A percentile compares a stretch with the other conserved stretches of the same genome.
These are phyloP conservation scores for Apostichopus japonicus DNA, from an alignment of 35 echinoderm and acorn worm species.

Conservation along the genomic window DNA sequence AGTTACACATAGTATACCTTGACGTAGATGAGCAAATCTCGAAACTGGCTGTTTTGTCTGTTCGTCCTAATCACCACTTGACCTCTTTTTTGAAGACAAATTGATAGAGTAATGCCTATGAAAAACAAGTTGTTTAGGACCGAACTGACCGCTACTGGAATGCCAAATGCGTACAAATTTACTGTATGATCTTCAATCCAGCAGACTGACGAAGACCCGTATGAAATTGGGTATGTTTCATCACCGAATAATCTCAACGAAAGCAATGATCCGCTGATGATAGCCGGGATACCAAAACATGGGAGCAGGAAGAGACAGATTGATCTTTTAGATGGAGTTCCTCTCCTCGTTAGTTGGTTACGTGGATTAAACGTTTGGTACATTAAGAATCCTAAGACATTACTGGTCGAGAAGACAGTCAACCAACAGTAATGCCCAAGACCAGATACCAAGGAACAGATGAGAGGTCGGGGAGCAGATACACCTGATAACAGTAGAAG, in stretches of 20 bases:
- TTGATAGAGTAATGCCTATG: neutral
- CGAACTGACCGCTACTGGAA: slow-evolving; percentile 27
- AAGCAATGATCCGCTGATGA: slow-evolving; percentile 5
- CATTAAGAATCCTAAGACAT: neutral
- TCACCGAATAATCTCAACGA: neutral
- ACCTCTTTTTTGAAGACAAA: slow-evolving; percentile 24
- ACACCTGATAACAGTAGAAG: neutral
- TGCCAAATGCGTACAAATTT: slow-evolving; percentile 29
- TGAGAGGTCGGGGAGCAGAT: neutral
- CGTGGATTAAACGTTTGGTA: slow-evolving; percentile 11
- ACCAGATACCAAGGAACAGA: slow-evolving; percentile 26
- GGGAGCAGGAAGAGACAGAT: neutral
- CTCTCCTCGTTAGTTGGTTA: neutral
- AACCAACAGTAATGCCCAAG: slow-evolving; percentile 37
- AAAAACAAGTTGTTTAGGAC: neutral
- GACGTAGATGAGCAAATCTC: slow-evolving; percentile 24
- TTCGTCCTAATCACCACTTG: neutral
- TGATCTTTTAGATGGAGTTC: neutral
- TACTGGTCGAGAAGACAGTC: slow-evolving; percentile 11
- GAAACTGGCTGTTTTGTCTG: neutral
- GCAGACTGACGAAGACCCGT: neutral
- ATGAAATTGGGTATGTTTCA: neutral
- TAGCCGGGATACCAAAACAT: neutral
- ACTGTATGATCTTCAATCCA: neutral
- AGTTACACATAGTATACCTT: neutral